Evolutionary conservation across 2,113 vertebrate genomes (phyloP).

Genomic region (Platanista minor): DNA sequence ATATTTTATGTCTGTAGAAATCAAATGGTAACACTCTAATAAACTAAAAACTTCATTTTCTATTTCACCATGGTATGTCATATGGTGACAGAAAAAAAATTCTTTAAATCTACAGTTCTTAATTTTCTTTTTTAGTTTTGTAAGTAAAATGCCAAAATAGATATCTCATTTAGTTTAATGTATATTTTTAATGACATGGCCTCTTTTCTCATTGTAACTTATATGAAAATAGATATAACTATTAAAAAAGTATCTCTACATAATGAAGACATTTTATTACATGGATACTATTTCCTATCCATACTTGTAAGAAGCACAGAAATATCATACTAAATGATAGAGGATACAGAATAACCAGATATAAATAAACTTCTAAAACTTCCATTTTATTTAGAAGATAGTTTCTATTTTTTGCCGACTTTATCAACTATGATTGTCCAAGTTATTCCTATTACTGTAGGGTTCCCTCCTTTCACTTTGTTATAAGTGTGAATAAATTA

Average conservation of each 20-base stretch:
- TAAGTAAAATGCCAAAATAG: not conserved
- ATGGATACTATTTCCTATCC: not conserved
- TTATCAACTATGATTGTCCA: not conserved
- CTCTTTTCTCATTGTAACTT: conserved; percentile 26
- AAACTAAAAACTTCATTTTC: conserved; percentile 41
- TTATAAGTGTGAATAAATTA: conserved; percentile 29
- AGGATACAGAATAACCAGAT: not conserved
- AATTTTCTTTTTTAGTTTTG: conserved; percentile 12
- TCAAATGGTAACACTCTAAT: conserved; percentile 16
- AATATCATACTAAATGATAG: not conserved
- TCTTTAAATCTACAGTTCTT: not conserved
- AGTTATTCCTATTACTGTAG: conserved; percentile 3
- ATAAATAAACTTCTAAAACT: not conserved
- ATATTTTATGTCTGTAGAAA: not conserved
- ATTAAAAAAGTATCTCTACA: not conserved
- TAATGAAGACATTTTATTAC: conserved; percentile 29
- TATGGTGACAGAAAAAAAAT: not conserved
- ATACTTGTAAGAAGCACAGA: not conserved
- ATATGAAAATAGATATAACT: conserved; percentile 5
- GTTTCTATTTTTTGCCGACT: not conserved
- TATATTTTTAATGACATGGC: conserved; percentile 21
- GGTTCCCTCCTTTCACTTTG: not conserved
- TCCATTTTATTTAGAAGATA: not conserved
- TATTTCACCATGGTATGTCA: conserved; percentile 6
- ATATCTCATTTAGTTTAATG: conserved; percentile 16